Evolutionary conservation across 2,888 invertebrate species (phyloP).

Genomic region (Drosophila subsilvestris): DNA sequence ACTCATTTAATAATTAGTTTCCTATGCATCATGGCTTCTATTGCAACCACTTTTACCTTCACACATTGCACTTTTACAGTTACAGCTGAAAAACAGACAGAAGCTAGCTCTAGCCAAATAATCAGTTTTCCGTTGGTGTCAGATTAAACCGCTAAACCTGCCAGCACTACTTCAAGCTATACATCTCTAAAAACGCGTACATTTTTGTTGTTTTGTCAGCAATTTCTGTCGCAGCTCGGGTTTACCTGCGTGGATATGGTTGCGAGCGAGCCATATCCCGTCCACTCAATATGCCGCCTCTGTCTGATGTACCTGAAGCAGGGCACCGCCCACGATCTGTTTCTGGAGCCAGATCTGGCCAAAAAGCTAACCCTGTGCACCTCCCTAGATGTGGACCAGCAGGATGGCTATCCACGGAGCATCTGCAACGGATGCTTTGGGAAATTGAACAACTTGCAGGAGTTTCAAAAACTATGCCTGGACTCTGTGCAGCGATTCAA

Average conservation of each 20-base stretch:
- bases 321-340: constrained; percentile 65
- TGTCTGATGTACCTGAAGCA: constrained; percentile 70
- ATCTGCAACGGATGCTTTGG: constrained; percentile 72
- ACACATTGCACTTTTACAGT: background rate
- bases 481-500: constrained; percentile 70
- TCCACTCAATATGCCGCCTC: constrained; percentile 78
- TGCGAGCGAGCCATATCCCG: constrained; percentile 44
- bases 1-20: background rate
- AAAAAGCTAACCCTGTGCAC: constrained; percentile 76
- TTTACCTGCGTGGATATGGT: constrained; percentile 52
- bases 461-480: constrained; percentile 75
- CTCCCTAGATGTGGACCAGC: constrained; percentile 68
- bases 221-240: constrained; percentile 8
- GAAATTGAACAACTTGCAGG: constrained; percentile 73
- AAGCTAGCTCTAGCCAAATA: background rate
- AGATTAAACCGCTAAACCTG: background rate
- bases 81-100: background rate
- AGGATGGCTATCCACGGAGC: constrained; percentile 78
- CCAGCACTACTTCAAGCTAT: background rate
- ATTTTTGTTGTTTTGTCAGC: constrained; percentile 26
- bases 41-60: background rate
- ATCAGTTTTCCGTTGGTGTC: background rate
- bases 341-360: constrained; percentile 70
- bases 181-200: constrained; percentile 19
- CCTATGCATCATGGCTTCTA: background rate